Evolutionary conservation across 1,140 invertebrate species (phyloP).

Genomic region (Whitmania pigra): DNA sequence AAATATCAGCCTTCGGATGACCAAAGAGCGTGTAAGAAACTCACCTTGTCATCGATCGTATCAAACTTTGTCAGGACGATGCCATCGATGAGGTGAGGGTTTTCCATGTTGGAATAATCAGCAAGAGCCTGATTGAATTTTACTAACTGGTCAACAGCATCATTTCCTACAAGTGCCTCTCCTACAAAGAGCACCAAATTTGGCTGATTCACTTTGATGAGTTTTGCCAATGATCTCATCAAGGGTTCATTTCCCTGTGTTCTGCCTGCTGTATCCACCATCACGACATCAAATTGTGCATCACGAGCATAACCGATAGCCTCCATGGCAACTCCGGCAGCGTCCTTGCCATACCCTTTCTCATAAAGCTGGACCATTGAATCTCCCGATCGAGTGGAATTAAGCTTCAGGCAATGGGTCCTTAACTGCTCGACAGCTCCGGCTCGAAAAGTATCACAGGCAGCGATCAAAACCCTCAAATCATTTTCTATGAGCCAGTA

Average conservation of each 20-base stretch:
- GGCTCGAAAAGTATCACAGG: constrained; percentile 97
- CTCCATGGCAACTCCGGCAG: constrained; percentile 91
- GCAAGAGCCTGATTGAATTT: constrained; percentile 93
- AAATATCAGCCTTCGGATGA: neutral
- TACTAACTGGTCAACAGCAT: constrained; percentile 94
- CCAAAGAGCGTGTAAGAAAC: constrained; percentile 48
- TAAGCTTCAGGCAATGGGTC: constrained; percentile 84
- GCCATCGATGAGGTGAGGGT: constrained; percentile 65
- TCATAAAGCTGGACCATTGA: constrained; percentile 88
- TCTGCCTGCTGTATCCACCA: constrained; percentile 92
- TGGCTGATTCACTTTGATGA: constrained; percentile 67
- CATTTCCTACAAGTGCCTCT: constrained; percentile 97
- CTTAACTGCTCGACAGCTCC: constrained; percentile 96
- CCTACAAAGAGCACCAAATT: constrained; percentile 97
- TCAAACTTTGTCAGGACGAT: constrained; percentile 98
- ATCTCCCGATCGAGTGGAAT: constrained; percentile 50
- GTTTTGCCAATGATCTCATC: constrained; percentile 86
- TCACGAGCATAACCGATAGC: constrained; percentile 77
- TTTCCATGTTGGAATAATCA: constrained; percentile 53
- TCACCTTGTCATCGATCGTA: constrained; percentile 94
- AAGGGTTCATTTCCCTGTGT: constrained; percentile 99
- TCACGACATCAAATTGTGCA: constrained; percentile 69
- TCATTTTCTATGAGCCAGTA: constrained; percentile 99
- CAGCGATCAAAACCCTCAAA: constrained; percentile 87
- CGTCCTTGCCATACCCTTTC: constrained; percentile 95